These are phyloP conservation scores for Serrognathus titanus DNA, from an alignment of 2,888 invertebrate species.

Conservation along the genomic window DNA sequence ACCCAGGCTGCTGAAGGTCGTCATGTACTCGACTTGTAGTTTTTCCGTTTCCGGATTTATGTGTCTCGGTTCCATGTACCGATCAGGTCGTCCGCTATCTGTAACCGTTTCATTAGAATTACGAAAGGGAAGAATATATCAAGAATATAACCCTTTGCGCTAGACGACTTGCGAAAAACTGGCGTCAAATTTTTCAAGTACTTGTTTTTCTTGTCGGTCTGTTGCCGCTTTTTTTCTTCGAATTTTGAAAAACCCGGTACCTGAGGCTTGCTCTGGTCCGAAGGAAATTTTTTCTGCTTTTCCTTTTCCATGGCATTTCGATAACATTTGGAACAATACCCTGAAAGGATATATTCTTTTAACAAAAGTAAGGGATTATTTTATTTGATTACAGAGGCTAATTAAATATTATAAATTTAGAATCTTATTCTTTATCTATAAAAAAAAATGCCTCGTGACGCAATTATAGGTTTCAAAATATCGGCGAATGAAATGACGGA, in stretches of 20 bases:
- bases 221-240: constrained; percentile 80
- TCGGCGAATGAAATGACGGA: too few species aligned
- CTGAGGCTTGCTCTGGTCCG: constrained; percentile 42
- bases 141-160: constrained; percentile 53
- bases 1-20: constrained; percentile 47
- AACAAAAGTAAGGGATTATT: too few species aligned
- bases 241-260: constrained; percentile 71
- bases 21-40: constrained; percentile 46
- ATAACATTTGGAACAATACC: constrained; percentile 96
- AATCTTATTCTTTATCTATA: too few species aligned
- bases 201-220: constrained; percentile 68
- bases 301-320: constrained; percentile 70
- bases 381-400: too few species aligned
- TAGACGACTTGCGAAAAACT: constrained; percentile 70
- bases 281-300: constrained; percentile 50
- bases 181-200: constrained; percentile 64
- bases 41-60: constrained; percentile 53
- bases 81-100: constrained; percentile 48
- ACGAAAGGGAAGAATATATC: too few species aligned
- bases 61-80: constrained; percentile 44
- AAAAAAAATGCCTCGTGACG: too few species aligned
- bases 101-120: constrained; percentile 11
- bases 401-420: too few species aligned
- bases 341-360: constrained; percentile 26
- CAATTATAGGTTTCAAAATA: too few species aligned